These are phyloP conservation scores for Phrixothrix hirtus DNA, from an alignment of 2,888 invertebrate genomes.

Conservation along the genomic window DNA sequence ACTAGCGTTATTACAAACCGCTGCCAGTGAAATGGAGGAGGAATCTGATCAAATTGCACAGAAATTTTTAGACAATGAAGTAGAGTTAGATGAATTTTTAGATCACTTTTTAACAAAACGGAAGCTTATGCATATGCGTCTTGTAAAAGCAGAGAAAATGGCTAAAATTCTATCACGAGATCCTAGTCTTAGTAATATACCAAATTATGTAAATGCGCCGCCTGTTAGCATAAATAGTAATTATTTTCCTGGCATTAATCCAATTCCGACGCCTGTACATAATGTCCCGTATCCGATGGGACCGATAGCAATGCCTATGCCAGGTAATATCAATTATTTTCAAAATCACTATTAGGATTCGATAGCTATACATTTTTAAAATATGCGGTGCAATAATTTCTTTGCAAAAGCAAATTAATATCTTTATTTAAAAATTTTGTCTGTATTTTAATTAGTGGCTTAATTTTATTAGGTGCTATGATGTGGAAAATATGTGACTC, in stretches of 20 bases:
- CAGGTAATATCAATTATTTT: constrained; percentile 55
- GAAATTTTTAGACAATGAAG: constrained; percentile 74
- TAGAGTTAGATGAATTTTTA: constrained; percentile 80
- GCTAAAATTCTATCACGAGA: constrained; percentile 65
- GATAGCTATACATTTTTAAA: too few relatives aligned
- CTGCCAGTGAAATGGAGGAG: constrained; percentile 91
- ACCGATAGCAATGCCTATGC: constrained; percentile 79
- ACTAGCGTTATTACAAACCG: constrained; percentile 84
- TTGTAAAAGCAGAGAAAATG: constrained; percentile 94
- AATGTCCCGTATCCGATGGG: constrained; percentile 71
- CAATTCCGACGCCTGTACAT: too few relatives aligned
- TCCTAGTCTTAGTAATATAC: constrained; percentile 44
- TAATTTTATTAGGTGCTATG: too few relatives aligned
- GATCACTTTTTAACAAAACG: constrained; percentile 80
- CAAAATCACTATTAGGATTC: constrained; percentile 46
- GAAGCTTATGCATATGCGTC: constrained; percentile 76
- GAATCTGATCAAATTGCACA: constrained; percentile 84
- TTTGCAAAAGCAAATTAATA: too few relatives aligned
- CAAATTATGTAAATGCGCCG: constrained; percentile 53
- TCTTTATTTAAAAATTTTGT: too few relatives aligned
- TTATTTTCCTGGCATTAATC: constrained; percentile 58
- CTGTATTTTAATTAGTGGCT: too few relatives aligned
- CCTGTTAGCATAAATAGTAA: constrained; percentile 50
- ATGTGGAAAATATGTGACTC: too few relatives aligned
- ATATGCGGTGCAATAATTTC: too few relatives aligned